Conservation (phyloP, 2,113 vertebrate species). For the Actenoides lindsayi region DNA sequence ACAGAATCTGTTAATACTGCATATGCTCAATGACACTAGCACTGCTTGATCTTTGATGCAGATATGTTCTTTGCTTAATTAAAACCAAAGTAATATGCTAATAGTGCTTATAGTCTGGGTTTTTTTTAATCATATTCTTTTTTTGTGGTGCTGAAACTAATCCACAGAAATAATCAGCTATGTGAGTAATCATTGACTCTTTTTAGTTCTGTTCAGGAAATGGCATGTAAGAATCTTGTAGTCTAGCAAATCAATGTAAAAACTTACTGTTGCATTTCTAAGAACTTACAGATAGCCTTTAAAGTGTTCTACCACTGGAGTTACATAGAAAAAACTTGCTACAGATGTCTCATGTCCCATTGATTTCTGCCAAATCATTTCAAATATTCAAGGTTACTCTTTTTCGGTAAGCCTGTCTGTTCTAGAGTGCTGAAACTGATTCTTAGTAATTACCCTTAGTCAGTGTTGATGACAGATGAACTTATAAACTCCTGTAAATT, state of each 20-base stretch:
- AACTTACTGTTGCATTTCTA: not conserved
- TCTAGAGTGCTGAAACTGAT: not conserved
- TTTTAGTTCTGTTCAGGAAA: not conserved
- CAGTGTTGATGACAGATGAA: not conserved
- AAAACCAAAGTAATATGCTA: not conserved
- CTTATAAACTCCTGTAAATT: not conserved
- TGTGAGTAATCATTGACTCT: not conserved
- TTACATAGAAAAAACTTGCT: not conserved
- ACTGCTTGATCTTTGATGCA: slow-evolving; percentile 23
- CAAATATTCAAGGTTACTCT: not conserved
- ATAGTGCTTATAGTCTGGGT: not conserved
- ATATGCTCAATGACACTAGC: not conserved
- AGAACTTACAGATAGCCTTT: not conserved
- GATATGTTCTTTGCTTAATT: not conserved
- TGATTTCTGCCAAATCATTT: not conserved
- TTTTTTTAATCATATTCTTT: not conserved
- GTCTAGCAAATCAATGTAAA: not conserved
- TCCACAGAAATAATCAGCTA: not conserved
- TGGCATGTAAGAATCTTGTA: not conserved
- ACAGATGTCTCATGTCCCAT: not conserved
- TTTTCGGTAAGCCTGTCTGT: not conserved
- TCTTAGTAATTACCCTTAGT: not conserved
- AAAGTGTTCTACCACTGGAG: not conserved
- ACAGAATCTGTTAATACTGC: not conserved
- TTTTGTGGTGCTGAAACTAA: not conserved